Evolutionary conservation across 2,797 vertebrate genomes (phyloP).

Genomic region (Alcedo atthis): DNA sequence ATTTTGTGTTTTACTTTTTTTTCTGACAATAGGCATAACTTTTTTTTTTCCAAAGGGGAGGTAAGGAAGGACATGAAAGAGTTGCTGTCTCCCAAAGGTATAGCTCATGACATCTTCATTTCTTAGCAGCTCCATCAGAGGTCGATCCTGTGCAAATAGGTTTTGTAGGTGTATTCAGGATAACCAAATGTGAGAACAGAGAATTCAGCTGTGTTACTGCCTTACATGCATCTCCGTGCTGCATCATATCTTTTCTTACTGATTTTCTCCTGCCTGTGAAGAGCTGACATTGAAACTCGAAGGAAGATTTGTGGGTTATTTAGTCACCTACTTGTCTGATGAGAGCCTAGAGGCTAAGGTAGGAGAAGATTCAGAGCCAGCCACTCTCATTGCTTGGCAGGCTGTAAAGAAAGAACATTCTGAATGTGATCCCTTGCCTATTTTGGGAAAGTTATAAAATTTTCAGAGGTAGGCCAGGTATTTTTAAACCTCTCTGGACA

Average conservation of each 20-base stretch:
- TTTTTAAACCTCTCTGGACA: constrained; percentile 59
- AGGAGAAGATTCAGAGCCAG: background rate
- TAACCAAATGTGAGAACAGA: background rate
- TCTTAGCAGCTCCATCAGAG: background rate
- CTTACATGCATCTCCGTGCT: background rate
- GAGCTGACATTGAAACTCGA: background rate
- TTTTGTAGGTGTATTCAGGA: background rate
- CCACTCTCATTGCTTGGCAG: background rate
- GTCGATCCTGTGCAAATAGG: background rate
- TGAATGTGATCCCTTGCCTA: constrained; percentile 46
- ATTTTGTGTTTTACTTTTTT: background rate
- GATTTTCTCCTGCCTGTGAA: background rate
- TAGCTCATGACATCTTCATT: background rate
- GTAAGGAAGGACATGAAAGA: background rate
- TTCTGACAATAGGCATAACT: background rate
- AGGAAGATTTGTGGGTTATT: background rate
- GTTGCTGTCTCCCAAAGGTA: background rate
- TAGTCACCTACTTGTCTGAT: background rate
- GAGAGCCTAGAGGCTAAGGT: background rate
- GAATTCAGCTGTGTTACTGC: background rate
- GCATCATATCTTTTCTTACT: background rate
- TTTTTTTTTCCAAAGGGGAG: background rate
- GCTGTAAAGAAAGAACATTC: constrained; percentile 26
- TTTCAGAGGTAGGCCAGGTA: constrained; percentile 62
- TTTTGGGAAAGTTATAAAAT: constrained; percentile 57